Evolutionary conservation across 2,113 vertebrate species (phyloP), one percentile per base, ranked within the genome.

Genomic region (Ciconia maguari): DNA sequence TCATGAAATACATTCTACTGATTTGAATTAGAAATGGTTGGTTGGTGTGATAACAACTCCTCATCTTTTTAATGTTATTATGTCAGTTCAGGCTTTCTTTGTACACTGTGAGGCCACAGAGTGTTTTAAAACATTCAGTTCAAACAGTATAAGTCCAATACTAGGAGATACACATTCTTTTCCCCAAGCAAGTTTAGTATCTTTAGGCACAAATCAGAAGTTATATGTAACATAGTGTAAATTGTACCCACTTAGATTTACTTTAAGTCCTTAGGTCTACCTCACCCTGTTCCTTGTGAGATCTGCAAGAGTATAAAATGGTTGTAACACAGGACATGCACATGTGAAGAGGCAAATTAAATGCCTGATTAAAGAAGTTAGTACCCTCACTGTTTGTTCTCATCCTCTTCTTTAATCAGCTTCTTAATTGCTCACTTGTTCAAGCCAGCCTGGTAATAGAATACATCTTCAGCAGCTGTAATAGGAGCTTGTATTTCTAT

Each of bases 391-490:
- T 75, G 44, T 69, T 92, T 80, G 30, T 81, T 81, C 80, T 83
- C 6, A 2, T 89, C 16, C 44, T 91, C 64, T 66, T 77, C n/a
- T 44, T 85, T 82, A 93, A 87, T 75, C n/a, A 95, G 29, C 48
- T 79, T 19, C 87, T 87, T 90, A 85, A 95, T 71, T 90, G 61
- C 78, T 94, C 61, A 20, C 74, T 96, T 79, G 48, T 68, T 93
- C 0, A 1, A 84, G 79, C 57, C 44, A 71, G 38, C 57, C 36
- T 76, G 52, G 74, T 57, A 85, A 88, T 44, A 64, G 65, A 92
- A 86, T 36, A 72, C 36, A 74, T 72, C 49, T 88, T 70, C 64
- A 81, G 16, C 83, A 93, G 49, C 46, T 70, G 49, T 19, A 83
- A 26, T 2, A 85, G 42, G 32, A 83, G 11, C 16, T 89, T 78